A percentile compares a stretch with the other conserved stretches of the same genome.
These are phyloP conservation scores for Argyrosomus regius DNA, from an alignment of 2,797 vertebrate species.

Conservation along the genomic window DNA sequence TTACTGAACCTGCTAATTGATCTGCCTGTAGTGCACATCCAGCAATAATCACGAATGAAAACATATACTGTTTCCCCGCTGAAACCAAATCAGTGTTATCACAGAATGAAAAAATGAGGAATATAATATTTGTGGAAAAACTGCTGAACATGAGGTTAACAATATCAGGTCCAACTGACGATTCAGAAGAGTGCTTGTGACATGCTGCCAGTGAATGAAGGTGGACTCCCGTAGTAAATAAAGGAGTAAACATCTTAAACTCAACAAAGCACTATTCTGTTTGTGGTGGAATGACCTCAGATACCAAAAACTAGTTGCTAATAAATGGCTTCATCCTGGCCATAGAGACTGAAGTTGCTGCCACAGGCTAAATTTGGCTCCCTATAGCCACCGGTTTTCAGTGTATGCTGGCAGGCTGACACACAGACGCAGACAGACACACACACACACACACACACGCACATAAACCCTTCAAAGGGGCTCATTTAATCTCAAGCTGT, in stretches of 20 bases:
- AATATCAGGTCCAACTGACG: conserved; percentile 13
- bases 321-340: conserved; percentile 18
- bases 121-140: conserved; percentile 13
- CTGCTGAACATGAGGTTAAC: not conserved
- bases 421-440: conserved; percentile 43
- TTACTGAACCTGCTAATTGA: not conserved
- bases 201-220: not conserved
- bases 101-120: conserved; percentile 17
- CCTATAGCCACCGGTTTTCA: conserved; percentile 46
- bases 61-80: conserved; percentile 2
- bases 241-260: conserved; percentile 6
- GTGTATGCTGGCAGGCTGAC: conserved; percentile 47
- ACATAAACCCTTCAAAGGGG: conserved; percentile 77
- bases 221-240: conserved; percentile 12
- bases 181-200: not conserved
- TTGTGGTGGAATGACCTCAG: conserved; percentile 8
- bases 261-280: conserved; percentile 15
- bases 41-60: conserved; percentile 1
- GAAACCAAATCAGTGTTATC: conserved; percentile 9
- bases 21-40: not conserved
- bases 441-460: conserved; percentile 38
- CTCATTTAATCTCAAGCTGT: conserved; percentile 82
- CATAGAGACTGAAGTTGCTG: conserved; percentile 24
- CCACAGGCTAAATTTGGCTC: conserved; percentile 32
- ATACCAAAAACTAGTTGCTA: conserved; percentile 23